These are phyloP conservation scores for Tetrapedia diversipes DNA, from an alignment of 2,888 invertebrate genomes.

Conservation along the genomic window DNA sequence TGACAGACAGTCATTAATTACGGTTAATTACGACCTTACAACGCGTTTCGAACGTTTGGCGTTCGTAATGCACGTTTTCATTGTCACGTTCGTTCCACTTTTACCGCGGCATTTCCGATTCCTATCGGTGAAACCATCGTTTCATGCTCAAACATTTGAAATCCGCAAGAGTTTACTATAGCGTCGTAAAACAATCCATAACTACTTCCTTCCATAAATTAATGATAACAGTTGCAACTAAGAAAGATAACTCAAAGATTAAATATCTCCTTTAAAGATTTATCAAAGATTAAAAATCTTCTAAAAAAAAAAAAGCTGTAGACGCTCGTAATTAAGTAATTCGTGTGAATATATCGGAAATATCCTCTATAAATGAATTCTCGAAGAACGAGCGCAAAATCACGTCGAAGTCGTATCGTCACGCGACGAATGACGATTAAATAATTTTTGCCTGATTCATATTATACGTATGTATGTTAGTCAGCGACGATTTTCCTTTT, in stretches of 20 bases:
- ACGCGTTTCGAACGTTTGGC: neutral
- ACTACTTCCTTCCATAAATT: neutral
- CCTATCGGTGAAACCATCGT: neutral
- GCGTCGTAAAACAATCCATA: no score
- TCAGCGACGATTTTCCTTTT: conserved; percentile 29
- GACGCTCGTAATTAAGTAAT: no score
- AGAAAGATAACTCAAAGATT: neutral
- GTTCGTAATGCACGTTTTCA: conserved; percentile 12
- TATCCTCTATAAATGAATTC: neutral
- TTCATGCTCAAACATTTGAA: neutral
- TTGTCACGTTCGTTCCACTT: conserved; percentile 26
- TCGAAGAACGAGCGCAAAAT: neutral
- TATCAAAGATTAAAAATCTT: no score
- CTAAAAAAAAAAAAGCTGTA: no score
- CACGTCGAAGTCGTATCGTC: neutral
- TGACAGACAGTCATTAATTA: conserved; percentile 29
- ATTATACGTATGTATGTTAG: no score
- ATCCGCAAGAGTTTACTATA: neutral
- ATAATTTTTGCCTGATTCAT: conserved; percentile 1
- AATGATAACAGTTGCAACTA: neutral
- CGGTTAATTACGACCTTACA: conserved; percentile 27
- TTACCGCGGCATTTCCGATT: conserved; percentile 7
- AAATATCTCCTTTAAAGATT: neutral
- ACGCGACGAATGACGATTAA: neutral
- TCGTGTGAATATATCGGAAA: no score